Evolutionary conservation across 2,888 invertebrate genomes (phyloP).

Genomic region (Acleris emargana): DNA sequence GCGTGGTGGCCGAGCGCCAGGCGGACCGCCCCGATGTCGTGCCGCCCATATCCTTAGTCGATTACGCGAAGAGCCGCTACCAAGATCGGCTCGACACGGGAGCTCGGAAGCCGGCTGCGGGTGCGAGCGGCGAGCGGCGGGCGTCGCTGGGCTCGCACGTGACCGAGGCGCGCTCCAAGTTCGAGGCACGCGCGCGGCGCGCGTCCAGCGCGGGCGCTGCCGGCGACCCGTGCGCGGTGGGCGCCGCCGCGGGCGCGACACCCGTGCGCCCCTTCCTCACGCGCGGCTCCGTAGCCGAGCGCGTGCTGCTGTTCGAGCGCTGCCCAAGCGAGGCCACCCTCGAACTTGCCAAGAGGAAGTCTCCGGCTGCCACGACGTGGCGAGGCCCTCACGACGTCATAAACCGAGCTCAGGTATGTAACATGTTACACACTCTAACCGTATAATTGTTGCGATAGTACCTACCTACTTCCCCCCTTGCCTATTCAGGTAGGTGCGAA

Average conservation of each 20-base stretch:
- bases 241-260: slow-evolving; percentile 54
- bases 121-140: slow-evolving; percentile 72
- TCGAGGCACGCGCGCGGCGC: slow-evolving; percentile 78
- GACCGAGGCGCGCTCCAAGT: slow-evolving; percentile 78
- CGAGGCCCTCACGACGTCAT: slow-evolving; percentile 82
- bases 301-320: slow-evolving; percentile 95
- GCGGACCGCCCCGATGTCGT: slow-evolving; percentile 78
- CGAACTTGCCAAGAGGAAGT: slow-evolving; percentile 85
- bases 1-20: slow-evolving; percentile 74
- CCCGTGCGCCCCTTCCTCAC: slow-evolving; percentile 94
- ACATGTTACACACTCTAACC: slow-evolving; percentile 2
- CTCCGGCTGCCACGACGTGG: slow-evolving; percentile 82
- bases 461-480: background rate
- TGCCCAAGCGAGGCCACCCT: slow-evolving; percentile 91
- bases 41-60: slow-evolving; percentile 83
- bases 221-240: slow-evolving; percentile 54
- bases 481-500: too few relatives aligned
- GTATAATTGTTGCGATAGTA: background rate
- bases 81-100: slow-evolving; percentile 83
- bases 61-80: slow-evolving; percentile 87
- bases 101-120: slow-evolving; percentile 72
- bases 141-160: slow-evolving; percentile 78
- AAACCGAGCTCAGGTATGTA: slow-evolving; percentile 79
- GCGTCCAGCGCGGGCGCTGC: slow-evolving; percentile 73
- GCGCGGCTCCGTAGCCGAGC: slow-evolving; percentile 94